These are phyloP conservation scores for Tetanocera ferruginea DNA, from an alignment of 2,888 invertebrate species.

Conservation along the genomic window DNA sequence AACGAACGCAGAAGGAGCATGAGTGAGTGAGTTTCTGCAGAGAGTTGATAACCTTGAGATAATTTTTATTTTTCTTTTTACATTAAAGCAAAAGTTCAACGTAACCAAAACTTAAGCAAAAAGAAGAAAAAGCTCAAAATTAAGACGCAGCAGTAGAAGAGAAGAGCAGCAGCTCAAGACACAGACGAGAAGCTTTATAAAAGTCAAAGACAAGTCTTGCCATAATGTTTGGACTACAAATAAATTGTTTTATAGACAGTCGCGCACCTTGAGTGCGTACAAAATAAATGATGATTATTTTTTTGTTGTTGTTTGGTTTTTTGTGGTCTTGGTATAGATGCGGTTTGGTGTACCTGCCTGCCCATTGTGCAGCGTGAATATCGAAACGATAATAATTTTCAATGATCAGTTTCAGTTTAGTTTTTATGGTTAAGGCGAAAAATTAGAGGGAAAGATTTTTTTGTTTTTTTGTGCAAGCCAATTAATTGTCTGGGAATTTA, in stretches of 20 bases:
- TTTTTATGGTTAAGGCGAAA: too few species aligned
- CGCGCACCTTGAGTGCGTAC: too few species aligned
- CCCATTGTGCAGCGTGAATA: too few species aligned
- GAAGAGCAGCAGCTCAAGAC: neutral
- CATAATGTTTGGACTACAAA: constrained; percentile 5
- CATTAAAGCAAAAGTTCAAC: constrained; percentile 19
- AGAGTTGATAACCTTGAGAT: constrained; percentile 35
- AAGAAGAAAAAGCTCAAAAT: neutral
- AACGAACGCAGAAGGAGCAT: neutral
- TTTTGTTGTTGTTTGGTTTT: too few species aligned
- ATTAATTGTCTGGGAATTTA: too few species aligned
- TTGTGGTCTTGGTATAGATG: too few species aligned
- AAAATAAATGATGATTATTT: too few species aligned
- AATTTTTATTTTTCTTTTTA: constrained; percentile 3
- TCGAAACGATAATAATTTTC: too few species aligned
- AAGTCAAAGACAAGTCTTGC: neutral
- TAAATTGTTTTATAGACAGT: constrained; percentile 3
- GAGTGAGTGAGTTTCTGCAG: neutral
- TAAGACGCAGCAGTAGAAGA: neutral
- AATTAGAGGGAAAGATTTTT: too few species aligned
- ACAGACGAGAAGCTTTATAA: neutral
- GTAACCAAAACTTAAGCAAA: neutral
- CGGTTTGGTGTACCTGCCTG: too few species aligned
- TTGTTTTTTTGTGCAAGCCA: too few species aligned
- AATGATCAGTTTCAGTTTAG: too few species aligned